Evolutionary conservation across 2,113 vertebrate species (phyloP), one percentile per base, ranked within the genome.

Genomic region (Caretta caretta): DNA sequence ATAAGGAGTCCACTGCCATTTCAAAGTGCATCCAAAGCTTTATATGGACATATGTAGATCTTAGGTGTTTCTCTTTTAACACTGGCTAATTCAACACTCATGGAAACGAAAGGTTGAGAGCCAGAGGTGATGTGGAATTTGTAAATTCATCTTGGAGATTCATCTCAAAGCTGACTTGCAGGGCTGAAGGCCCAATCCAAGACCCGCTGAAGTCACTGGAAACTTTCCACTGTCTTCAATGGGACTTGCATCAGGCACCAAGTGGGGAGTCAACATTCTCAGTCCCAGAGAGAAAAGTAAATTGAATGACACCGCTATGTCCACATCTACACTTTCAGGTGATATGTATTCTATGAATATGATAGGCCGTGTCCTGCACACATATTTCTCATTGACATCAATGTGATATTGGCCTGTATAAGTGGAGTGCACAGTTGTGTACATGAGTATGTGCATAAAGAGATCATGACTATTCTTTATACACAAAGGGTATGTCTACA

Each of bases 41-140:
- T 35, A 9, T 16, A 48, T 35, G 53, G n/a, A 49, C 10, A 84
- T 17, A 42, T 6, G 20, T 49, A 80, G 14, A 10, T 10, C n/a
- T 72, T 38, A 72, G 35, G 62, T 17, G 16, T 19, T 22, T 29
- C 53, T 48, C 35, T 75, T n/a, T 19, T 38, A 87, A 62, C 31
- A 17, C 6, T 49, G 46, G 19, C 25, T 65, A 80, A 50, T n/a
- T 54, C 2, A 42, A 50, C 35, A 10, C 25, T 50, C 31, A 11
- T 38, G 56, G 50, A 5, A 53, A 80, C 8, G 24, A 49, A 46
- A 49, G 8, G 13, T 80, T 6, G 35, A 92, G 79, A 24, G 22
- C 5, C 0, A 0, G 4, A 1, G 51, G 29, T 5, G 46, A 5
- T 2, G 29, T 2, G 7, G 35, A 19, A 19, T 0, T 4, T 12